These are phyloP conservation scores for Notothenia coriiceps DNA, from an alignment of 2,113 vertebrate species.

Conservation along the genomic window DNA sequence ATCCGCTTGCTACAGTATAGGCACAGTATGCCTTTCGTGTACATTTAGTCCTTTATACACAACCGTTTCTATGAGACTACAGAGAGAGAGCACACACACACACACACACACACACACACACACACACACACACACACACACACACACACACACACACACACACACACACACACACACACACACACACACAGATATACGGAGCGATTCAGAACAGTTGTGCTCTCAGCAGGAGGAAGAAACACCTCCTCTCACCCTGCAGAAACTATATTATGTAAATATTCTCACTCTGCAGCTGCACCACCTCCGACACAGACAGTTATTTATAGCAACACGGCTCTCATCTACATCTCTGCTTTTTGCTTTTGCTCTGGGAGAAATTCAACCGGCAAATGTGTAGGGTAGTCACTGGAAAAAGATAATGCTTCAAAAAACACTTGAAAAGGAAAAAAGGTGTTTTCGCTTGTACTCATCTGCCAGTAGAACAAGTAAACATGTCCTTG, in stretches of 20 bases:
- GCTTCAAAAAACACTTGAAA: too few species aligned
- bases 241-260: conserved; percentile 50
- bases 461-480: too few species aligned
- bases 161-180: conserved; percentile 29
- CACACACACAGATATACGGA: conserved; percentile 30
- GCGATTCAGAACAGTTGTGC: conserved; percentile 14
- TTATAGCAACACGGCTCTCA: conserved; percentile 11
- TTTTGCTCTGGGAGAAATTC: neutral
- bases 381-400: neutral
- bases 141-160: conserved; percentile 23
- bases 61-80: neutral
- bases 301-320: neutral
- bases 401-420: too few species aligned
- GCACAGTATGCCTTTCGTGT: neutral
- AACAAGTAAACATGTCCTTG: too few species aligned
- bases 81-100: conserved; percentile 19
- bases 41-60: conserved; percentile 17
- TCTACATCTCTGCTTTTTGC: conserved; percentile 3
- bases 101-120: conserved; percentile 28
- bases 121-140: conserved; percentile 29
- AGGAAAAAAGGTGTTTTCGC: too few species aligned
- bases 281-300: conserved; percentile 29
- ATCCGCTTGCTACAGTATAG: neutral
- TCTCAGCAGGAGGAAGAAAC: conserved; percentile 43
- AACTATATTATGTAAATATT: conserved; percentile 8